Conservation (phyloP, 2,888 invertebrate genomes). For the Drosophila barbarae region DNA sequence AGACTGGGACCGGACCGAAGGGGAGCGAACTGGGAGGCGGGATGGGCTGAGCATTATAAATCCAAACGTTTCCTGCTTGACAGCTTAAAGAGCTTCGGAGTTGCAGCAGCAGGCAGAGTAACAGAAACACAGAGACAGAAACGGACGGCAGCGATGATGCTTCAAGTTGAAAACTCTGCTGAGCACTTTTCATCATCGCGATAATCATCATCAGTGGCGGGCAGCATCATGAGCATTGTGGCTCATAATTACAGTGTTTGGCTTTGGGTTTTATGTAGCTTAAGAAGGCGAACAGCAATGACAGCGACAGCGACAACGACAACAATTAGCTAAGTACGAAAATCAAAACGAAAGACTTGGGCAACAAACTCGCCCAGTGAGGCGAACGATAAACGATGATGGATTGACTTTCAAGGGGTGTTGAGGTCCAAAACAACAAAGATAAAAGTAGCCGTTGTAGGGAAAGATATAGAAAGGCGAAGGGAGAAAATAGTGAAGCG, state of each 20-base stretch:
- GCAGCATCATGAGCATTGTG: constrained; percentile 39
- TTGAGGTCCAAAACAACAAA: background rate
- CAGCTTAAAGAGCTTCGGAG: constrained; percentile 69
- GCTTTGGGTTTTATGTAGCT: constrained; percentile 63
- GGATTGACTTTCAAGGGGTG: constrained; percentile 36
- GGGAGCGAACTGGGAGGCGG: background rate
- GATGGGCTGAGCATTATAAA: constrained; percentile 59
- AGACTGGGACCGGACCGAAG: constrained; percentile 3
- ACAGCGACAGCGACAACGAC: constrained; percentile 51
- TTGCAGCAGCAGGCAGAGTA: constrained; percentile 14
- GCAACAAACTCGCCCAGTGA: constrained; percentile 62
- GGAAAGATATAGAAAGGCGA: constrained; percentile 3
- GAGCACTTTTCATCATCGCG: constrained; percentile 60
- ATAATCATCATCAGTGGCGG: constrained; percentile 31
- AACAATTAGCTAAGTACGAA: constrained; percentile 73
- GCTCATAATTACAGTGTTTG: constrained; percentile 71
- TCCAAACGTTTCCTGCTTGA: constrained; percentile 74
- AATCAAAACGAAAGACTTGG: constrained; percentile 69
- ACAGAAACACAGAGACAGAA: constrained; percentile 38
- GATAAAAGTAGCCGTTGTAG: background rate
- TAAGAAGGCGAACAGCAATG: constrained; percentile 49
- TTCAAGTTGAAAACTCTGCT: constrained; percentile 50
- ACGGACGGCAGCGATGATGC: constrained; percentile 52
- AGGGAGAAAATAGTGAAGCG: constrained; percentile 11
- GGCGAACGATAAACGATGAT: constrained; percentile 49